Percentiles rank a stretch among this genome's conserved stretches.
Conservation (phyloP, 2,888 invertebrate species). For the Eupithecia inturbata region DNA sequence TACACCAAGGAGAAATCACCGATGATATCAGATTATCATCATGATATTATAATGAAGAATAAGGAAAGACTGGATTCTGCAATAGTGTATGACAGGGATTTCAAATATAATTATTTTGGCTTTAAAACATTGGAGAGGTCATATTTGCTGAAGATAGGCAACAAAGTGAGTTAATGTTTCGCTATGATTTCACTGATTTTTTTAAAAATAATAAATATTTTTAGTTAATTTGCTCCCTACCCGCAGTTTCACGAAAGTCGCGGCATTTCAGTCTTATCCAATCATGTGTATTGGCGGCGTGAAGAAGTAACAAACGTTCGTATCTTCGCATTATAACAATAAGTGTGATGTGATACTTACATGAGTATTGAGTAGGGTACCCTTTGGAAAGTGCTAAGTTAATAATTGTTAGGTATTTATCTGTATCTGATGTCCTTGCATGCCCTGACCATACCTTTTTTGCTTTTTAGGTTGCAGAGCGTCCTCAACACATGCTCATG, state of each 20-base stretch:
- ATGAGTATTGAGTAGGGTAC: neutral
- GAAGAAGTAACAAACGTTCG: too few species aligned
- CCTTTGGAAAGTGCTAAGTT: neutral
- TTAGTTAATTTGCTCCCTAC: too few species aligned
- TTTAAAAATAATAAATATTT: too few species aligned
- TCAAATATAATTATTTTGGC: slow-evolving; percentile 99
- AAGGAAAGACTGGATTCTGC: slow-evolving; percentile 96
- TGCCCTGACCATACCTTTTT: neutral
- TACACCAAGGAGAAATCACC: slow-evolving; percentile 89
- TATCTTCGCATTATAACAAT: neutral
- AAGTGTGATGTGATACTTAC: neutral
- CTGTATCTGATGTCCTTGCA: neutral
- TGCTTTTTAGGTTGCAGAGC: slow-evolving; percentile 88
- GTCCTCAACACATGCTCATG: slow-evolving; percentile 99
- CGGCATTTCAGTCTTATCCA: too few species aligned
- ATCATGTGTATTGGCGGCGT: too few species aligned
- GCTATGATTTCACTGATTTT: neutral
- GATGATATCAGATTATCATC: slow-evolving; percentile 93
- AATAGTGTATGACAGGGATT: slow-evolving; percentile 98
- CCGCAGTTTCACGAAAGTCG: too few species aligned
- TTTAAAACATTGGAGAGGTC: slow-evolving; percentile 99
- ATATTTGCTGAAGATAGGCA: slow-evolving; percentile 95
- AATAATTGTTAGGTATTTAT: neutral
- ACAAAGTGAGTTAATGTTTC: slow-evolving; percentile 81
- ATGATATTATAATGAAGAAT: slow-evolving; percentile 92